Evolutionary conservation across 2,888 invertebrate genomes (phyloP), one percentile per base, ranked within the genome.

Genomic region (Stenchaetothrips biformis): DNA sequence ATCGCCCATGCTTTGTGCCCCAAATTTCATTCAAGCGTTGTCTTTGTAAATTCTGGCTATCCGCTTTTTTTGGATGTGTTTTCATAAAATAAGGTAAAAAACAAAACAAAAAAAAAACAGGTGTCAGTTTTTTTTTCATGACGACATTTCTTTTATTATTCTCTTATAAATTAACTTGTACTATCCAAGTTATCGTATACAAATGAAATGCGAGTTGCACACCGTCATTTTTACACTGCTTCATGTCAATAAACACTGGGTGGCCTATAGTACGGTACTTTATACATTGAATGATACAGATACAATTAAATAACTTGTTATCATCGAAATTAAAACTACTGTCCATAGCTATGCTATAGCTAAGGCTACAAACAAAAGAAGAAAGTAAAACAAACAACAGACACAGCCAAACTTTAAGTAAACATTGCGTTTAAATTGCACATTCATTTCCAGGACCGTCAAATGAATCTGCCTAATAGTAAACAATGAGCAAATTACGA

Each of bases 291-390:
- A 74, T 21, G 21, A 25, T 74, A 74, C 67, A 74, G 25, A 74
- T 74, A 74, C 67, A 74, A 74, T 74, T 74, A 74, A 74, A 74
- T 74, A 74, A 74, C 67, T 74, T 74, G 67, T 74, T 74, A 74
- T 74, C 67, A 7, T 74, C 67, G 67, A 74, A 74, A 74, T 74
- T 74, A 74, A 74, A 25, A 21, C 67, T 74, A 74, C 67, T 25
- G 67, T 74, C 67, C 67, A 74, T 25, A 74, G 67, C 67, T 74
- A 74, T 74, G 21, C 67, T 74, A 74, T 74, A 74, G 67, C 67
- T 74, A 74, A 21, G 67, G 67, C 67, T 74, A 74, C 67, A 25
- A 74, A 74, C 67, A 74, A 74, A 74, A 74, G 67, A 74, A 74
- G 67, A 74, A 74, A 74, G 67, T 74, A 74, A 74, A 74, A 74